Conservation (phyloP, 2,888 invertebrate genomes). For the Ophraella communa region DNA sequence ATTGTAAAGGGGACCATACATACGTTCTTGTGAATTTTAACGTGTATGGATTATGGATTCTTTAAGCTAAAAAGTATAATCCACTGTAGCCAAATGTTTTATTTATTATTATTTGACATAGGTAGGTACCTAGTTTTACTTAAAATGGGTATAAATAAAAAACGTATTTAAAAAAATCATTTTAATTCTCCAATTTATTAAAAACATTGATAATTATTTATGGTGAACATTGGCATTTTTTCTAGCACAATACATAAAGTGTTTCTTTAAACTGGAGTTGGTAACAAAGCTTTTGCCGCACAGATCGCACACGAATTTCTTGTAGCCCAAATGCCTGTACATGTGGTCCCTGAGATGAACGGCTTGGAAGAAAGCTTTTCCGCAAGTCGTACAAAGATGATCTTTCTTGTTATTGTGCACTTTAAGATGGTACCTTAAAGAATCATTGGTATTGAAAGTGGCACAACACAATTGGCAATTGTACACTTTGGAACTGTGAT, state of each 20-base stretch:
- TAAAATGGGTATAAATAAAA: too few species aligned
- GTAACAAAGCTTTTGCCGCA: constrained; percentile 42
- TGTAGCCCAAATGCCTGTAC: constrained; percentile 43
- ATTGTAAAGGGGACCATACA: too few species aligned
- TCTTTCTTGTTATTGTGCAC: constrained; percentile 35
- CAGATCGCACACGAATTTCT: constrained; percentile 41
- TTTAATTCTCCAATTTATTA: neutral
- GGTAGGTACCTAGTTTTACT: too few species aligned
- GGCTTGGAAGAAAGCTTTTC: constrained; percentile 37
- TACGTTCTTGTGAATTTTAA: too few species aligned
- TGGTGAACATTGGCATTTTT: too few species aligned
- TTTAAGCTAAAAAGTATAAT: too few species aligned
- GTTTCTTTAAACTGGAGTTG: constrained; percentile 34
- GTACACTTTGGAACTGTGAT: constrained; percentile 29
- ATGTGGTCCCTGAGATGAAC: constrained; percentile 44
- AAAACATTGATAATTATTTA: too few species aligned
- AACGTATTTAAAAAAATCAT: neutral
- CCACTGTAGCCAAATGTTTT: too few species aligned
- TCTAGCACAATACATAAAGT: constrained; percentile 18
- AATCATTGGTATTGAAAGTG: constrained; percentile 36
- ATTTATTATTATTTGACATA: too few species aligned
- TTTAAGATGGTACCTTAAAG: constrained; percentile 36
- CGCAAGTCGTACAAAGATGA: constrained; percentile 39
- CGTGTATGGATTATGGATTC: too few species aligned
- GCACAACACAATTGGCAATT: constrained; percentile 38